Evolutionary conservation across 2,113 vertebrate genomes (phyloP).

Genomic region (Chascanopsetta lugubris): DNA sequence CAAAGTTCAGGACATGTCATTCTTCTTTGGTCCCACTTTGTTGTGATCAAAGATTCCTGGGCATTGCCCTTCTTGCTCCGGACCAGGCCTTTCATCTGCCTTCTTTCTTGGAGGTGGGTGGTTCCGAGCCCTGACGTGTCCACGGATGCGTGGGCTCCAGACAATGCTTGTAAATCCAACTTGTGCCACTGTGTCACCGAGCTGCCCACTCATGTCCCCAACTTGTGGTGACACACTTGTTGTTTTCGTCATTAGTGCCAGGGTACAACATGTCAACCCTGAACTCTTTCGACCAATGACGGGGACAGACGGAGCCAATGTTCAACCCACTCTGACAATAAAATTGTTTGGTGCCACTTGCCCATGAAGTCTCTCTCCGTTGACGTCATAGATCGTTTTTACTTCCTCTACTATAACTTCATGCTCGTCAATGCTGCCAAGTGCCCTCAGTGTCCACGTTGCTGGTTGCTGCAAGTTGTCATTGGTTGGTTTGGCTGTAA

Average conservation of each 20-base stretch:
- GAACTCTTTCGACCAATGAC: not conserved
- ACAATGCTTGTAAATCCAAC: constrained; percentile 5
- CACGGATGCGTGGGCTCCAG: not conserved
- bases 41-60: not conserved
- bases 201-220: constrained; percentile 20
- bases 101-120: constrained; percentile 13
- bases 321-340: not conserved
- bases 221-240: constrained; percentile 6
- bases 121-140: constrained; percentile 10
- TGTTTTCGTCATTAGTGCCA: constrained; percentile 4
- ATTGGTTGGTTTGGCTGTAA: not conserved
- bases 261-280: constrained; percentile 11
- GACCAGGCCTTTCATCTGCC: not conserved
- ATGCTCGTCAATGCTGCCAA: not conserved
- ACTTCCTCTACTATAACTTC: not conserved
- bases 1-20: not conserved
- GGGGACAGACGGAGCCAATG: not conserved
- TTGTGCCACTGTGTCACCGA: constrained; percentile 7
- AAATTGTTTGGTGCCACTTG: not conserved
- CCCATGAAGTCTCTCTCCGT: not conserved
- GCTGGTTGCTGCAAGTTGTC: not conserved
- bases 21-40: not conserved
- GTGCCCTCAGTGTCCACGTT: not conserved
- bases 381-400: not conserved
- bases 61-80: not conserved